A percentile compares a stretch with the other conserved stretches of the same genome.
phyloP scores from a whole-genome alignment of 2,888 invertebrate species.

The Epistrophe grossulariae region DNA sequence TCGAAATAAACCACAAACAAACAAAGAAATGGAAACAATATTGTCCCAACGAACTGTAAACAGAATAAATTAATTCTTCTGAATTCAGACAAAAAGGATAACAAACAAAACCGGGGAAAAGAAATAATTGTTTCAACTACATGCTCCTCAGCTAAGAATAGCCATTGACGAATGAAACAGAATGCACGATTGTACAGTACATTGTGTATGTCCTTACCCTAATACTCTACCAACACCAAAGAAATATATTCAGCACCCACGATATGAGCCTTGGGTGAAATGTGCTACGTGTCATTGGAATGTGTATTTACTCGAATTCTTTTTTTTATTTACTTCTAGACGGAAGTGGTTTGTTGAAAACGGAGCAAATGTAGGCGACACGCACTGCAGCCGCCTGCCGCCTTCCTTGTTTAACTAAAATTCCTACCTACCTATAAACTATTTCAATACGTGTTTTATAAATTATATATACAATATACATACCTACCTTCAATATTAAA shows the following conservation, averaged over 20 bases:
- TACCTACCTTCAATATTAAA: neutral
- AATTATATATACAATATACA: neutral
- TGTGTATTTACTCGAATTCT: constrained; percentile 10
- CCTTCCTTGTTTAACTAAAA: neutral
- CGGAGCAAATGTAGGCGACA: neutral
- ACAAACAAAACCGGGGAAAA: neutral
- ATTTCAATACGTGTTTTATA: neutral
- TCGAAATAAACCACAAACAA: neutral
- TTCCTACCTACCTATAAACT: neutral
- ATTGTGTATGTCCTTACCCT: neutral
- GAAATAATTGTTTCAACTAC: neutral
- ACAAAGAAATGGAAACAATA: neutral
- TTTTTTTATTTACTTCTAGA: neutral
- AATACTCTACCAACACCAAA: neutral
- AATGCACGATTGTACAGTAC: constrained; percentile 3
- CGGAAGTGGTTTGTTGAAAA: constrained; percentile 22
- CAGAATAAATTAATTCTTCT: neutral
- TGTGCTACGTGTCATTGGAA: constrained; percentile 37
- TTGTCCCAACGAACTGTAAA: neutral
- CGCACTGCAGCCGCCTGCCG: neutral
- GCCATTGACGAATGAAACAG: neutral
- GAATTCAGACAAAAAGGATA: neutral
- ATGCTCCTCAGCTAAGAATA: neutral
- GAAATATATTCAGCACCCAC: constrained; percentile 18
- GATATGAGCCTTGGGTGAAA: neutral